Evolutionary conservation across 1,140 invertebrate species (phyloP), one percentile per base, ranked within the genome.

Genomic region (Andrena cerasifolii): DNA sequence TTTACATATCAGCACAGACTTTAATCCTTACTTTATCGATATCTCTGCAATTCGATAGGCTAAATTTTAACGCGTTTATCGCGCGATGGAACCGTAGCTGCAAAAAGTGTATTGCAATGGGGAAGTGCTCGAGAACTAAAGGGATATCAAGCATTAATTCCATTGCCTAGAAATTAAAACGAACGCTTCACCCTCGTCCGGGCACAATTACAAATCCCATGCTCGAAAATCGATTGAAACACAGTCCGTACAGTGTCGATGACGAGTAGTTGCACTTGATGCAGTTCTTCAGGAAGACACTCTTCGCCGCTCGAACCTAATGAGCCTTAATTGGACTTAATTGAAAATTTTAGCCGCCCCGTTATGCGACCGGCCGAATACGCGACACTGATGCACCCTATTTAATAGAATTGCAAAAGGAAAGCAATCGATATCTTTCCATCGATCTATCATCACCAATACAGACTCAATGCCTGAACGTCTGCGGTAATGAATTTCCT

Each of bases 281-380:
- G 33, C 24, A 53, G 12, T n/a, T 58, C 16, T 54, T 40, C 18
- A 31, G 36, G 6, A 45, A 72, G 18, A 54, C 36, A n/a, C 14
- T 43, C 8, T 6, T 62, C 14, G 18, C 0, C 21, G 26, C 21
- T 45, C 0, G 21, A 26, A 53, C 16, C 66, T 78, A 82, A 88
- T 78, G 61, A 87, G 66, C 24, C 61, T 80, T 68, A 59, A 88
- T 89, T 87, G 78, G 76, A 43, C 33, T 16, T 81, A 86, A 89
- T 88, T 84, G 75, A 85, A 73, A 83, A 79, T 73, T 78, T 80
- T 79, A 84, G 75, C 40, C 33, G 24, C 53, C 62, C 18, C n/a
- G 12, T 18, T 36, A 21, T n/a, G 33, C 63, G 63, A 53, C 65
- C 56, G 56, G 3, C 40, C 16, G 36, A 45, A 45, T 71, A 61